Conservation (phyloP, 1,140 invertebrate genomes). For the Pygmarrhopalites habei region DNA sequence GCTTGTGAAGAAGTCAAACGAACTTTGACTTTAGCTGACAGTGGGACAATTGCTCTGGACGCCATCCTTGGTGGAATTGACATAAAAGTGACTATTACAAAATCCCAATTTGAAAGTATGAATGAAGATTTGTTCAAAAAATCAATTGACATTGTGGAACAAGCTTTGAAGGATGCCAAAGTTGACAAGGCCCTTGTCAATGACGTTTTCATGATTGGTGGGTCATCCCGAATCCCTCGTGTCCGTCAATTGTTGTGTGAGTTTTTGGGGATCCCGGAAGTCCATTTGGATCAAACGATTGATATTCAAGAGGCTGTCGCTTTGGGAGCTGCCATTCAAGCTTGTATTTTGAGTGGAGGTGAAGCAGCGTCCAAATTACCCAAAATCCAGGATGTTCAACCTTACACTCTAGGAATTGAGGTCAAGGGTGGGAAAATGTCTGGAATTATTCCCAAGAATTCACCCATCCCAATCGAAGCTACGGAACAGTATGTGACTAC, state of each 20-base stretch:
- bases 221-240: conserved; percentile 27
- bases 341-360: conserved; percentile 57
- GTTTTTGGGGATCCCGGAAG: conserved; percentile 13
- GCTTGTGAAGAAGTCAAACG: conserved; percentile 23
- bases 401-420: conserved; percentile 55
- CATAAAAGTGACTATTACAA: conserved; percentile 7
- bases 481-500: conserved; percentile 56
- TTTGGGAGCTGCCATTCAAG: conserved; percentile 52
- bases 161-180: conserved; percentile 52
- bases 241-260: too few species aligned
- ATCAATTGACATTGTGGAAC: conserved; percentile 55
- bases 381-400: conserved; percentile 61
- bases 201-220: conserved; percentile 33
- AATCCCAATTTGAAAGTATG: conserved; percentile 22
- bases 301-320: conserved; percentile 53
- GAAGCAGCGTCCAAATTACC: conserved; percentile 52
- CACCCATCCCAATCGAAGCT: conserved; percentile 54
- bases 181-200: conserved; percentile 46
- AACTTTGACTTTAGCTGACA: background rate
- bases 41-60: conserved; percentile 26
- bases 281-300: conserved; percentile 40
- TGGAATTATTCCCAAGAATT: conserved; percentile 47
- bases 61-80: conserved; percentile 8
- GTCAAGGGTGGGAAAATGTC: conserved; percentile 55
- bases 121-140: conserved; percentile 45